Conservation (phyloP, 1,140 invertebrate species). For the Dendroctonus ponderosae region DNA sequence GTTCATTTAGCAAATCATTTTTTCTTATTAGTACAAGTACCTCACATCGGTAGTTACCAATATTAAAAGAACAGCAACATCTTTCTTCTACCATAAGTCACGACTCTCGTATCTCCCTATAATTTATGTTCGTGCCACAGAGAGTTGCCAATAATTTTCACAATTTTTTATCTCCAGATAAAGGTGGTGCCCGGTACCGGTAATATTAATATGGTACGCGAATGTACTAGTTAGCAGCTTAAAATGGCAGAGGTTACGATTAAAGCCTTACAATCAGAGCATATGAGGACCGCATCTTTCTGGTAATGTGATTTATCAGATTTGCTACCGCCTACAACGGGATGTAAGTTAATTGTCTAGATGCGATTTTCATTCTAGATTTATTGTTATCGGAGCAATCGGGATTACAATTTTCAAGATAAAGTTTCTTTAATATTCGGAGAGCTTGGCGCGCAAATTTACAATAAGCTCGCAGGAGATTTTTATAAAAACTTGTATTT, state of each 20-base stretch:
- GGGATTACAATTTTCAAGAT: no score
- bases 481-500: no score
- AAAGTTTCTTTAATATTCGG: no score
- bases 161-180: constrained; percentile 1
- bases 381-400: not conserved
- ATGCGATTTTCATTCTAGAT: constrained; percentile 12
- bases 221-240: not conserved
- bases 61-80: constrained; percentile 19
- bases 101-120: constrained; percentile 13
- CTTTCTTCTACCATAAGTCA: constrained; percentile 17
- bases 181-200: not conserved
- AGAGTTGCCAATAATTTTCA: no score
- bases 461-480: no score
- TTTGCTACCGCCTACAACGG: constrained; percentile 7
- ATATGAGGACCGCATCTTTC: not conserved
- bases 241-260: not conserved
- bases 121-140: constrained; percentile 9
- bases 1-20: constrained; percentile 1
- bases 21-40: constrained; percentile 15
- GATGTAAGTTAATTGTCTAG: not conserved
- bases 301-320: constrained; percentile 11
- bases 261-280: no score
- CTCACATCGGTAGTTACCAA: constrained; percentile 14
- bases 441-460: no score
- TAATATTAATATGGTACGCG: constrained; percentile 6